These are phyloP conservation scores for Habroteleia sp. DNA, from an alignment of 2,888 invertebrate species.

Conservation along the genomic window DNA sequence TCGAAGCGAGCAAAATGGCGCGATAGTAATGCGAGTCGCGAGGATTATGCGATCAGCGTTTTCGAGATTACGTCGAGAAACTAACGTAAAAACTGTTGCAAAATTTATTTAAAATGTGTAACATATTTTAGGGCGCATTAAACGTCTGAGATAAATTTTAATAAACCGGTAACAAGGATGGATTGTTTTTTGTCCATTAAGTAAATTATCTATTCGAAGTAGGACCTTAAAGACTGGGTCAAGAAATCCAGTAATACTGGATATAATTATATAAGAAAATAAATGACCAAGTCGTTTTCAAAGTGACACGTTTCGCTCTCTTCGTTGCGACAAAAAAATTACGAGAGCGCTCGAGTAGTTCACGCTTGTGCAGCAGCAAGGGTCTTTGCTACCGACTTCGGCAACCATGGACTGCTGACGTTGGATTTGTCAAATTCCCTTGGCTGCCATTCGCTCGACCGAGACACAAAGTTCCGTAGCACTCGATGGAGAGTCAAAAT, in stretches of 20 bases:
- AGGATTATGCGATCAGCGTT: no score
- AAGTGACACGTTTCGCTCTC: slow-evolving; percentile 17
- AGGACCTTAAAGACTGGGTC: no score
- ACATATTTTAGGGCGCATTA: no score
- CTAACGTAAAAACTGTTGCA: no score
- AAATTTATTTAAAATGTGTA: no score
- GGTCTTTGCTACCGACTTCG: slow-evolving; percentile 7
- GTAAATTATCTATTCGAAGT: no score
- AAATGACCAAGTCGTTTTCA: slow-evolving; percentile 29
- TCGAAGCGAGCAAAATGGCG: slow-evolving; percentile 2
- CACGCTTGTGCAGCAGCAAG: slow-evolving; percentile 21
- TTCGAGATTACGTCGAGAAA: no score
- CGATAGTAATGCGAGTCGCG: slow-evolving; percentile 2
- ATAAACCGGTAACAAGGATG: no score
- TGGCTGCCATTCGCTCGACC: slow-evolving; percentile 30
- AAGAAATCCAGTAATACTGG: no score
- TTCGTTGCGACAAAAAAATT: slow-evolving; percentile 42
- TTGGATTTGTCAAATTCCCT: slow-evolving; percentile 60
- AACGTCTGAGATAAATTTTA: no score
- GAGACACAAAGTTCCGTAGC: slow-evolving; percentile 31
- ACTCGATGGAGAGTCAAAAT: slow-evolving; percentile 70
- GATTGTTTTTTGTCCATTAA: no score
- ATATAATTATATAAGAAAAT: no score
- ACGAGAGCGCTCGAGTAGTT: slow-evolving; percentile 32
- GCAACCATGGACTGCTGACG: slow-evolving; percentile 58